Percentiles rank a stretch among this genome's conserved stretches.
Conservation (phyloP, 2,113 vertebrate genomes). For the Etia nguti region DNA sequence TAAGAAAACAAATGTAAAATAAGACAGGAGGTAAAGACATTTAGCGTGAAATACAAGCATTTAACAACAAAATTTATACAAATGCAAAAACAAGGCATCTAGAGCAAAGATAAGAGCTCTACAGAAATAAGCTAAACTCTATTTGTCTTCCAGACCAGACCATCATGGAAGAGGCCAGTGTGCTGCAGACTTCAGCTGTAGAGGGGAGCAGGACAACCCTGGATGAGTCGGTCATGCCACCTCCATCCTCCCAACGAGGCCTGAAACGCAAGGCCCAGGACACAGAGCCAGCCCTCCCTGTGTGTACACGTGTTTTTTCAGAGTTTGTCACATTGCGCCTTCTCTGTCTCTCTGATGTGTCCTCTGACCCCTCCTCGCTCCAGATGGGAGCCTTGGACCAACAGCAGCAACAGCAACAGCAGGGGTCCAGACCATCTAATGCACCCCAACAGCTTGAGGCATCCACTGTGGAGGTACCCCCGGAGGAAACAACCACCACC, state of each 20-base stretch:
- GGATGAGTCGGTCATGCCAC: slow-evolving; percentile 89
- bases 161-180: slow-evolving; percentile 88
- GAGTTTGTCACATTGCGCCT: neutral
- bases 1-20: neutral
- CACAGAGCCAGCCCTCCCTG: slow-evolving; percentile 84
- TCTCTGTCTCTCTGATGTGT: neutral
- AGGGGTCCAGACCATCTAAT: slow-evolving; percentile 29
- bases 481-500: slow-evolving; percentile 77
- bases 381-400: slow-evolving; percentile 69
- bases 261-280: slow-evolving; percentile 89
- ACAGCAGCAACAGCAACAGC: slow-evolving; percentile 71
- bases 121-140: neutral
- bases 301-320: slow-evolving; percentile 57
- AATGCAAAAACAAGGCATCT: neutral
- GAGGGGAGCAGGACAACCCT: slow-evolving; percentile 88
- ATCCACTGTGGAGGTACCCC: slow-evolving; percentile 83
- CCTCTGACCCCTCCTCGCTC: neutral
- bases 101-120: neutral
- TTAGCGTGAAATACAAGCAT: accelerated
- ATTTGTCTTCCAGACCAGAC: slow-evolving; percentile 80
- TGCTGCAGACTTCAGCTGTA: slow-evolving; percentile 84
- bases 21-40: neutral
- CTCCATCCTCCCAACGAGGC: slow-evolving; percentile 82
- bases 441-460: slow-evolving; percentile 78
- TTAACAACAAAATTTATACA: neutral